Percentiles rank a stretch among this genome's conserved stretches.
Evolutionary conservation across 2,797 vertebrate genomes (phyloP).

Genomic region (Cossypha niveicapilla): DNA sequence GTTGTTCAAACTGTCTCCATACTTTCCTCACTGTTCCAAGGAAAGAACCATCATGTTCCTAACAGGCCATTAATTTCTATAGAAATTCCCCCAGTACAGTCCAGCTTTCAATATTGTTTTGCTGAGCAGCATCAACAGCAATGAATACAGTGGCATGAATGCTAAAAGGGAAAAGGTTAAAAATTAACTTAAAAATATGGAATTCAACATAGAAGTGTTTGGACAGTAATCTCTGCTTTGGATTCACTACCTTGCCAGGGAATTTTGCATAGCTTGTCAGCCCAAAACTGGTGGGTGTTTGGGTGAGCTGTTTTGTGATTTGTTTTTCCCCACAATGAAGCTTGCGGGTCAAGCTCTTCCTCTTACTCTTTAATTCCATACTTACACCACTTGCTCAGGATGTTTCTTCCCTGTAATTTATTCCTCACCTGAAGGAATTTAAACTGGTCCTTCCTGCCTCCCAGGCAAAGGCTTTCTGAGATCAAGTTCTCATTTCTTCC

Average conservation of each 20-base stretch:
- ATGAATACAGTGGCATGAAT: background rate
- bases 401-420: background rate
- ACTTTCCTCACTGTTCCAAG: background rate
- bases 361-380: background rate
- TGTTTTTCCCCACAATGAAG: background rate
- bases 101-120: background rate
- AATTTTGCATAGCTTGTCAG: background rate
- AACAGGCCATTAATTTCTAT: background rate
- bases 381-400: background rate
- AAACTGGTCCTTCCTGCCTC: background rate
- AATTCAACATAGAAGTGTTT: background rate
- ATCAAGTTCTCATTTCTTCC: background rate
- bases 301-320: background rate
- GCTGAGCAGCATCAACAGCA: background rate
- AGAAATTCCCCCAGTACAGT: background rate
- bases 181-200: background rate
- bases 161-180: background rate
- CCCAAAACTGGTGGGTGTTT: accelerated
- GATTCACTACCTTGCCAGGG: background rate
- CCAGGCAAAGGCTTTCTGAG: background rate
- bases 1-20: accelerated
- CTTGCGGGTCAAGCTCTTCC: background rate
- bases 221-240: background rate
- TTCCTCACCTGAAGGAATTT: background rate
- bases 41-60: background rate